Evolutionary conservation across 2,113 vertebrate genomes (phyloP), one percentile per base, ranked within the genome.

Genomic region (Baryphthengus martii): DNA sequence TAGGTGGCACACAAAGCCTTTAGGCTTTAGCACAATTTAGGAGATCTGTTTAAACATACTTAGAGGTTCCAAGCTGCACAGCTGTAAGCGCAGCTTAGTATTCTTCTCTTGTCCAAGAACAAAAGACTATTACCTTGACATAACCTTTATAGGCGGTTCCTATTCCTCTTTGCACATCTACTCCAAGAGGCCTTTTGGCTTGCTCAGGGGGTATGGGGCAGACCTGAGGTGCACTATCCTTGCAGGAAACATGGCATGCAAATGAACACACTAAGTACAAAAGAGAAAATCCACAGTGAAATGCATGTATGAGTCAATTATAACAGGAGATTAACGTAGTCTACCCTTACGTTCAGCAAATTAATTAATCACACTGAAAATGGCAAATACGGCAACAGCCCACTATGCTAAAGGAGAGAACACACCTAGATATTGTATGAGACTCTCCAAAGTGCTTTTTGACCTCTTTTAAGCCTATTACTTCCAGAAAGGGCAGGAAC

Each of bases 61-160:
- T 17, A 81, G 44, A 81, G n/a, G 18, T 68, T 96, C 61, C 62
- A 89, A 78, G 52, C 13, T 88, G n/a, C 58, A 55, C 3, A 92
- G 71, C 49, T 88, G 19, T 67, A 95, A 81, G 47, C n/a, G 45
- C 67, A 65, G 28, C 39, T 52, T 53, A 65, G 45, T 20, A 71
- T 59, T 88, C 40, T 73, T 70, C 40, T 66, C 76, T 89, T 73
- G 39, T 25, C n/a, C 59, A 88, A 91, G 79, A 95, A 79, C 40
- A 61, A 86, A 95, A 65, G 73, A n/a, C 20, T 42, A 97, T 98
- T 97, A 99, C 99, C 98, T 99, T 99, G 93, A 99, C 99, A 23
- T 98, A 99, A 65, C 99, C 99, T 95, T 99, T 99, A 97, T 99
- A 99, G 58, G 99, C 99, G 0, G 99, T 99, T 72, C 99, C 99